Evolutionary conservation across 2,888 invertebrate species (phyloP).

Genomic region (Brachyopa scutellaris): DNA sequence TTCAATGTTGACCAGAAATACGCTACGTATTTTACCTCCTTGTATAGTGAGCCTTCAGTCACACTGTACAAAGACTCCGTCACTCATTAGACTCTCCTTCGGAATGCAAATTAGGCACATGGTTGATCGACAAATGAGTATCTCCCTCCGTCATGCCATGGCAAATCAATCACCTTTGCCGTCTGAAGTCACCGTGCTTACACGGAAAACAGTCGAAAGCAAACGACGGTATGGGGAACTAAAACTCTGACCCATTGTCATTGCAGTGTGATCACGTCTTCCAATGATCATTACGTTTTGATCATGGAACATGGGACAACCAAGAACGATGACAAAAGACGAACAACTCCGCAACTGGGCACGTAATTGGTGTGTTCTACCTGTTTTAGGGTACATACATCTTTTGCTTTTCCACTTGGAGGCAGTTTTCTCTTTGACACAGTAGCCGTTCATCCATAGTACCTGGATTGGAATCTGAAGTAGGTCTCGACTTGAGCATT

Average conservation of each 20-base stretch:
- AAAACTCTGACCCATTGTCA: conserved; percentile 20
- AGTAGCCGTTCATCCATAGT: background rate
- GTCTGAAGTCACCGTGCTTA: background rate
- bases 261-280: conserved; percentile 19
- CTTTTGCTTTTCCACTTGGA: conserved; percentile 22
- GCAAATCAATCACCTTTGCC: background rate
- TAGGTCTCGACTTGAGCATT: conserved; percentile 51
- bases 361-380: conserved; percentile 59
- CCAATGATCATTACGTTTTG: conserved; percentile 15
- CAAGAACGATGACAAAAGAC: no score
- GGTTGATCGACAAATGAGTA: background rate
- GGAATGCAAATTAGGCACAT: background rate
- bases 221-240: background rate
- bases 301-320: no score
- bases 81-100: background rate
- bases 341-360: conserved; percentile 39
- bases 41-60: no score
- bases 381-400: conserved; percentile 67
- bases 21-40: no score
- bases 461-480: conserved; percentile 25
- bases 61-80: background rate
- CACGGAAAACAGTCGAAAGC: background rate
- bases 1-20: no score
- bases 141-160: background rate
- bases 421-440: conserved; percentile 44